Evolutionary conservation across 2,113 vertebrate genomes (phyloP).

Genomic region (Tursiops truncatus): DNA sequence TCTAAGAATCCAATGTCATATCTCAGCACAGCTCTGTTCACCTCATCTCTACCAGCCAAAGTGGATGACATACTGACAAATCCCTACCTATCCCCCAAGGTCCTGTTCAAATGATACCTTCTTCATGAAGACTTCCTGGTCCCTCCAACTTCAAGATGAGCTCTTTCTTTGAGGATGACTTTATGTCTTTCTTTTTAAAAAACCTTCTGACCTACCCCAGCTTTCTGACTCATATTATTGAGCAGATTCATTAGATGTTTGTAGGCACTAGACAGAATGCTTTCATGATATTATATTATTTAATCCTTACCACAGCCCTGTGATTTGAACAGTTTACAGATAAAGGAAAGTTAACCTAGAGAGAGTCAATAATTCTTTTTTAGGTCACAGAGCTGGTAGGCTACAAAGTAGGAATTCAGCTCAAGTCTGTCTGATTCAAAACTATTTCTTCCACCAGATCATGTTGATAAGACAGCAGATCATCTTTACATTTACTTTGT

Average conservation of each 20-base stretch:
- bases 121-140: background rate
- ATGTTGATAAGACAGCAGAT: background rate
- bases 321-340: background rate
- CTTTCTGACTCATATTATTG: background rate
- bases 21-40: background rate
- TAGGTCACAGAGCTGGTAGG: background rate
- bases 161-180: conserved; percentile 15
- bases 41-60: background rate
- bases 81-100: background rate
- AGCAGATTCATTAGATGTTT: background rate
- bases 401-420: background rate
- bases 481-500: background rate
- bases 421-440: background rate
- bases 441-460: background rate
- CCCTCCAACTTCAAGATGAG: background rate
- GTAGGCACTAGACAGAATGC: background rate
- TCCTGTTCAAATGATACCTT: background rate
- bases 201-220: background rate
- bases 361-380: background rate
- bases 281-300: background rate
- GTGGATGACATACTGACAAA: background rate
- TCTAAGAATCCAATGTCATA: background rate
- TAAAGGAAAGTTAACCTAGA: background rate
- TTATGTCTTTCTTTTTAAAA: background rate
- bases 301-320: background rate